A percentile compares a stretch with the other conserved stretches of the same genome.
phyloP scores from a whole-genome alignment of 2,888 invertebrate genomes.

The Mythimna vitellina region DNA sequence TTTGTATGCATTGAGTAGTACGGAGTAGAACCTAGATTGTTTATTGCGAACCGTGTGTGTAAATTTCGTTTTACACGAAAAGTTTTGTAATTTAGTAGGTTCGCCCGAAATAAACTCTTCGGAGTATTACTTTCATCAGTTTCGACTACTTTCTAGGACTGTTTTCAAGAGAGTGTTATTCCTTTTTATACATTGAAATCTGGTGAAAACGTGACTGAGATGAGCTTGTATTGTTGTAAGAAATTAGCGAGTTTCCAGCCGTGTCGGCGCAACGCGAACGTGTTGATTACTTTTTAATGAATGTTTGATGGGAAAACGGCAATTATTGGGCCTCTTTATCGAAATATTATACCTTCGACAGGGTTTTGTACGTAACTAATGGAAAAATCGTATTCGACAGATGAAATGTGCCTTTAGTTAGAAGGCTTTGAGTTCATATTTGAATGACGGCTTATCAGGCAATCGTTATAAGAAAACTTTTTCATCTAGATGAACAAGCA shows the following conservation, averaged over 20 bases:
- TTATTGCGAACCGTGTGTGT: slow-evolving; percentile 66
- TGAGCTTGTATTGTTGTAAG: slow-evolving; percentile 56
- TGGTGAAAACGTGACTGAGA: slow-evolving; percentile 16
- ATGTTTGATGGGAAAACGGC: slow-evolving; percentile 73
- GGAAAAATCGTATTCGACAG: background rate
- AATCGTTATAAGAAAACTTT: background rate
- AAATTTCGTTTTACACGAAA: slow-evolving; percentile 59
- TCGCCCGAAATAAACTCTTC: slow-evolving; percentile 13
- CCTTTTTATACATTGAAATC: slow-evolving; percentile 12
- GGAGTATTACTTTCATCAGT: slow-evolving; percentile 4
- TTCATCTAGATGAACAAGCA: background rate
- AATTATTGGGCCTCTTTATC: slow-evolving; percentile 63
- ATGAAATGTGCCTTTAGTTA: slow-evolving; percentile 7
- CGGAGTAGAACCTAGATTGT: slow-evolving; percentile 55
- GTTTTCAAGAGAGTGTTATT: slow-evolving; percentile 6
- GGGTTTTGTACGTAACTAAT: slow-evolving; percentile 45
- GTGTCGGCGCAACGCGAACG: slow-evolving; percentile 60
- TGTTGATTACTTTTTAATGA: slow-evolving; percentile 79
- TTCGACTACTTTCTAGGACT: slow-evolving; percentile 5
- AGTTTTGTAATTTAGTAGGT: slow-evolving; percentile 50
- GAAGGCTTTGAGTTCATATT: background rate
- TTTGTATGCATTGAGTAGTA: slow-evolving; percentile 72
- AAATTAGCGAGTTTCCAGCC: slow-evolving; percentile 58
- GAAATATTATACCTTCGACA: slow-evolving; percentile 46
- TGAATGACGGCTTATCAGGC: background rate